Conservation (phyloP, 2,888 invertebrate genomes). For the Tuberolachnus salignus region DNA sequence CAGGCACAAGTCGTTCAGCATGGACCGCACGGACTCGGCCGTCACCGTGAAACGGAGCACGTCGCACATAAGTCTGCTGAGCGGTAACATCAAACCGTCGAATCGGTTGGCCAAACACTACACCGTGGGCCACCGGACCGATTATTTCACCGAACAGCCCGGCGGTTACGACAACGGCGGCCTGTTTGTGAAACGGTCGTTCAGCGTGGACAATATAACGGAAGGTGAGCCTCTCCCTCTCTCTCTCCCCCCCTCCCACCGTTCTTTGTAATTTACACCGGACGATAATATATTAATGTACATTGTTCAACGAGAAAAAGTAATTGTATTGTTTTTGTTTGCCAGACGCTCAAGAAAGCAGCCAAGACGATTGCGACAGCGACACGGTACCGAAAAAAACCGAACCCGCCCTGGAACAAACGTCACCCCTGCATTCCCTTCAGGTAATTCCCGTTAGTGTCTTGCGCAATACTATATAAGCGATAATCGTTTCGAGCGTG, state of each 20-base stretch:
- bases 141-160: conserved; percentile 39
- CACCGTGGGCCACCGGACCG: conserved; percentile 27
- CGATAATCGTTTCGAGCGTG: too few relatives aligned
- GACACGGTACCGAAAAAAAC: conserved; percentile 48
- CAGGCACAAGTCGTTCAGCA: conserved; percentile 14
- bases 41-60: conserved; percentile 63
- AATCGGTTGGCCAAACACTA: conserved; percentile 54
- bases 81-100: conserved; percentile 57
- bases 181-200: conserved; percentile 13
- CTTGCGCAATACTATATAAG: too few relatives aligned
- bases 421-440: conserved; percentile 59
- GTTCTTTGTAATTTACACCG: too few relatives aligned
- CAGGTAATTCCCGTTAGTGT: conserved; percentile 57
- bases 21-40: not conserved
- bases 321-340: not conserved
- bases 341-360: conserved; percentile 35
- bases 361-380: conserved; percentile 13
- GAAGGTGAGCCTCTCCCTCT: conserved; percentile 29
- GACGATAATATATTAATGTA: too few relatives aligned
- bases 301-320: too few relatives aligned
- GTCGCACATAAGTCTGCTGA: conserved; percentile 63
- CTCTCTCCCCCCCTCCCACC: too few relatives aligned
- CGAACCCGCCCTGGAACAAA: conserved; percentile 56
- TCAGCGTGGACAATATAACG: conserved; percentile 46
- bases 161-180: not conserved